Base-by-base conservation (phyloP, 2,113 vertebrate species). In the Elephantulus edwardii region DNA sequence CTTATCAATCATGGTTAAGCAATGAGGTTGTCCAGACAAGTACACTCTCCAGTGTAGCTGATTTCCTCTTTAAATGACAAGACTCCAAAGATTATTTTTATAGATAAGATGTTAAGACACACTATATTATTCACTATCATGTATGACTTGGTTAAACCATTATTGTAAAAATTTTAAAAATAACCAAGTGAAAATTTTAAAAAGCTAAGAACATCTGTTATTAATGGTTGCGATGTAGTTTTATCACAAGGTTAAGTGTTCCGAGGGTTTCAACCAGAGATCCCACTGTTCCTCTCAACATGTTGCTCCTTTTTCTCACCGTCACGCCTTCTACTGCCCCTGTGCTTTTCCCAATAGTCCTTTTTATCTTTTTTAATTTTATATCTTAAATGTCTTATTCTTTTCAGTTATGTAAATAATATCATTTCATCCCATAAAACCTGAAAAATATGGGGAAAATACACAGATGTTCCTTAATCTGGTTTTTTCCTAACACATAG, bases 41-140 rank as follows among this genome's bases (percentile, higher is more conserved):
- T 3, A 24, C 6, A 6, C 93, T 87, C 86, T 87, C 64, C 75
- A 75, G 60, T 75, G 16, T 46, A 90, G 20, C 46, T 90, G 52
- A 91, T 85, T 85, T 86, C 33, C 44, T 48, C 58, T 91, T 83
- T 50, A 86, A 50, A 75, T 4, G 48, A 77, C 62, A 90, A 26
- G 30, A 70, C n/a, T 89, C 91, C 72, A 87, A 70, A 92, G 88
- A 52, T 66, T 44, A 83, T 26, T 56, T 66, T 83, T 48, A 70
- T 91, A n/a, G 66, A 88, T 71, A 79, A 91, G 56, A 88, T 86
- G 80, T 79, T 91, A 80, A 86, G 40, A 60, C 5, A 1, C 46
- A 72, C n/a, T 66, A 54, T 5, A 44, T 28, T 89, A 24, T 46
- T 82, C 6, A 0, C 40, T 80, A 72, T 40, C 38, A 88, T 82